Percentiles rank a stretch among this genome's conserved stretches.
phyloP scores from a whole-genome alignment of 2,113 vertebrate genomes.

The Sylvietta virens region DNA sequence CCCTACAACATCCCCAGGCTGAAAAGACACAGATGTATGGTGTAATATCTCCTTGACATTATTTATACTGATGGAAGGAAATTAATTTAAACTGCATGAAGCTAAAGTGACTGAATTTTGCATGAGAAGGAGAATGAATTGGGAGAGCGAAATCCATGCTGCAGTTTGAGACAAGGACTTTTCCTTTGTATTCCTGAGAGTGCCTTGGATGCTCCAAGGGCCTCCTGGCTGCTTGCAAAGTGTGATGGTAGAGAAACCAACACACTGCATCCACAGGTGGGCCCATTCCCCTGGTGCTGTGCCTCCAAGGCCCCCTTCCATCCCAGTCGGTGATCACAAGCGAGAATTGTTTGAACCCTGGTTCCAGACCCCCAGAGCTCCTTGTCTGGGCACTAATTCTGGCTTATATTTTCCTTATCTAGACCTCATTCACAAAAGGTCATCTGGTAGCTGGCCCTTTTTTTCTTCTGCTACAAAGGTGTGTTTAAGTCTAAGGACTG shows the following conservation, averaged over 20 bases:
- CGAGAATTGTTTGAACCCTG: neutral
- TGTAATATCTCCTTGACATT: neutral
- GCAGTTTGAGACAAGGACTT: neutral
- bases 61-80: neutral
- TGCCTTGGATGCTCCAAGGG: neutral
- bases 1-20: neutral
- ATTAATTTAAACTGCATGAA: neutral
- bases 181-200: neutral
- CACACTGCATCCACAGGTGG: rapidly evolving
- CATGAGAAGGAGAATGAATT: neutral
- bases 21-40: neutral
- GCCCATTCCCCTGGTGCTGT: rapidly evolving
- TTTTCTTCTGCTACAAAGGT: neutral
- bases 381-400: neutral
- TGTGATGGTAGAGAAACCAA: neutral
- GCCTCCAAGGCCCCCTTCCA: neutral
- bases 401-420: neutral
- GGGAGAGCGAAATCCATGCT: neutral
- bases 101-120: slow-evolving; percentile 6
- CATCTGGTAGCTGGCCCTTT: neutral
- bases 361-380: neutral
- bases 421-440: neutral
- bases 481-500: neutral
- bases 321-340: neutral
- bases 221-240: neutral